A percentile compares a stretch with the other conserved stretches of the same genome.
Evolutionary conservation across 1,140 invertebrate species (phyloP).

Genomic region (Drosophila takahashii): DNA sequence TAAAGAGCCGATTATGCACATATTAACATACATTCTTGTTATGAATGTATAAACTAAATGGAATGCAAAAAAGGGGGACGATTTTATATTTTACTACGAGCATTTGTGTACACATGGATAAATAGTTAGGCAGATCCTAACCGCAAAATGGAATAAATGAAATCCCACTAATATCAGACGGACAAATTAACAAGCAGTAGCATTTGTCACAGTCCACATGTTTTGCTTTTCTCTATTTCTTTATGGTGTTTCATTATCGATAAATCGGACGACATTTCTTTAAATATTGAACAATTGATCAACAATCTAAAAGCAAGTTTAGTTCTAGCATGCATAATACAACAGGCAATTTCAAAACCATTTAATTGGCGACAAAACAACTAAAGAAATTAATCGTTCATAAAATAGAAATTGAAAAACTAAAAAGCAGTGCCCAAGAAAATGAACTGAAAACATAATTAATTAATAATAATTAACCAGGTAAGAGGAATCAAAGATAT

Average conservation of each 20-base stretch:
- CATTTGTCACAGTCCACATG: slow-evolving; percentile 3
- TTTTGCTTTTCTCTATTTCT: background rate
- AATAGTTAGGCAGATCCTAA: background rate
- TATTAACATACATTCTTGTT: slow-evolving; percentile 1
- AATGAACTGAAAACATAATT: background rate
- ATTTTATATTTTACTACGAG: slow-evolving; percentile 6
- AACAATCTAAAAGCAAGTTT: background rate
- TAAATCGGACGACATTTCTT: background rate
- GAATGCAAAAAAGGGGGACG: slow-evolving; percentile 5
- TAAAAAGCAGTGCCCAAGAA: background rate
- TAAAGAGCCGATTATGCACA: slow-evolving; percentile 14
- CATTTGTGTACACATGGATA: background rate
- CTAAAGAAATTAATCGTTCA: background rate
- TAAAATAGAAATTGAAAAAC: background rate
- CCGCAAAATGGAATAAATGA: background rate
- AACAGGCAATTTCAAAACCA: background rate
- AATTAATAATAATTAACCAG: background rate
- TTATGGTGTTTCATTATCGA: background rate
- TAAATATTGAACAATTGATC: background rate
- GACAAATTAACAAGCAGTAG: slow-evolving; percentile 4
- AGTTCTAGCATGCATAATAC: background rate
- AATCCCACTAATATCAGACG: background rate
- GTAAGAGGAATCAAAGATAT: background rate
- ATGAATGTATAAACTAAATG: slow-evolving; percentile 1
- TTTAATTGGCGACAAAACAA: background rate